Evolutionary conservation across 2,797 vertebrate species (phyloP).

Genomic region (Myotis findleyi): DNA sequence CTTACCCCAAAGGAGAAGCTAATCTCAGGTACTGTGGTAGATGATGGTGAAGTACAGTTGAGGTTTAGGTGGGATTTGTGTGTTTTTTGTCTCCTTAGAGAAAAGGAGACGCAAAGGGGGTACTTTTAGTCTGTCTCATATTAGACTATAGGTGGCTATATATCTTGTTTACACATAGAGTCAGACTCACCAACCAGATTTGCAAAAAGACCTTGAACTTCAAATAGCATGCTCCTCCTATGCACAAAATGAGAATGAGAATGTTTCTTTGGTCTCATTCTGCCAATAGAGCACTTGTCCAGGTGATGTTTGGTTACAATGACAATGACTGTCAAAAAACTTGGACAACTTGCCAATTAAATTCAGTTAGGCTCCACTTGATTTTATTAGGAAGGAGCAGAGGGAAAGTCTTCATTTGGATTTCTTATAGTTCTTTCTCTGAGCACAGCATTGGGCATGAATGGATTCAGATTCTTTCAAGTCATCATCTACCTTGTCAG

Average conservation of each 20-base stretch:
- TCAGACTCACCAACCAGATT: background rate
- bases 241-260: slow-evolving; percentile 44
- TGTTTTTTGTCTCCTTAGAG: background rate
- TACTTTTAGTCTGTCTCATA: slow-evolving; percentile 17
- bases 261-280: slow-evolving; percentile 14
- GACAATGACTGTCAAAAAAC: background rate
- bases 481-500: slow-evolving; percentile 12
- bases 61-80: background rate
- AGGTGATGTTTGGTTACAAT: slow-evolving; percentile 25
- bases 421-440: background rate
- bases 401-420: background rate
- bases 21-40: background rate
- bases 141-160: background rate
- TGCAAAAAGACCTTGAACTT: slow-evolving; percentile 38
- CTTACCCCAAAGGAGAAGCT: slow-evolving; percentile 40
- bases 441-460: background rate
- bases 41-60: background rate
- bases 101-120: background rate
- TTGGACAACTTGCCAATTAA: background rate
- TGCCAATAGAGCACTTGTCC: slow-evolving; percentile 2
- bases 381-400: background rate
- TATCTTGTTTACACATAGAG: slow-evolving; percentile 17
- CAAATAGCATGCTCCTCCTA: background rate
- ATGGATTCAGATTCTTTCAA: background rate
- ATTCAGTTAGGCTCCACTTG: background rate